Percentiles rank a stretch among this genome's conserved stretches.
Conservation (phyloP, 1,140 invertebrate species). For the Pentalonia nigronervosa region DNA sequence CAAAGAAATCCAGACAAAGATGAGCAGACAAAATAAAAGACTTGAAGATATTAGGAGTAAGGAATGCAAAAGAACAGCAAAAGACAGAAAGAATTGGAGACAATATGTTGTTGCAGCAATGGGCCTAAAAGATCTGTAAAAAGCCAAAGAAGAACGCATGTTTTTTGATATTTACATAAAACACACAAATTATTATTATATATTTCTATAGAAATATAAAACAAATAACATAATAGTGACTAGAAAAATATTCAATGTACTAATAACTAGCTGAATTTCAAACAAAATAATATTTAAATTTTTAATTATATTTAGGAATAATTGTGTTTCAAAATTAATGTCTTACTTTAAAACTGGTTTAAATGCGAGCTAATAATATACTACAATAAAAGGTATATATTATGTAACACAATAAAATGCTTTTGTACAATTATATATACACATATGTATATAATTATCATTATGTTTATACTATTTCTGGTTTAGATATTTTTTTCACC, state of each 20-base stretch:
- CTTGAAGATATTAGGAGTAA: too few relatives aligned
- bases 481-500: slow-evolving; percentile 59
- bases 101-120: too few relatives aligned
- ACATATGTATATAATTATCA: not conserved
- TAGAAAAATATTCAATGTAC: slow-evolving; percentile 1
- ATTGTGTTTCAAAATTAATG: not conserved
- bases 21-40: too few relatives aligned
- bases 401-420: not conserved
- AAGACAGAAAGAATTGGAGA: too few relatives aligned
- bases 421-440: not conserved
- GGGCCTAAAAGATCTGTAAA: too few relatives aligned
- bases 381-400: not conserved
- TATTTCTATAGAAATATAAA: slow-evolving; percentile 5
- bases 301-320: not conserved
- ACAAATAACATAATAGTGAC: slow-evolving; percentile 15
- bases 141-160: not conserved
- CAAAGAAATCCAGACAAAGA: too few relatives aligned
- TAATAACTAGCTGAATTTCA: not conserved
- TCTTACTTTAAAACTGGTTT: slow-evolving; percentile 7
- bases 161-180: not conserved
- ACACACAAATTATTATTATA: not conserved
- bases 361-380: not conserved
- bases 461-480: slow-evolving; percentile 14
- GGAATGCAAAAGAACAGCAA: too few relatives aligned
- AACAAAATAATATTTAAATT: not conserved